Base-by-base conservation (phyloP, 2,113 vertebrate genomes). In the Ceyx margarethae region DNA sequence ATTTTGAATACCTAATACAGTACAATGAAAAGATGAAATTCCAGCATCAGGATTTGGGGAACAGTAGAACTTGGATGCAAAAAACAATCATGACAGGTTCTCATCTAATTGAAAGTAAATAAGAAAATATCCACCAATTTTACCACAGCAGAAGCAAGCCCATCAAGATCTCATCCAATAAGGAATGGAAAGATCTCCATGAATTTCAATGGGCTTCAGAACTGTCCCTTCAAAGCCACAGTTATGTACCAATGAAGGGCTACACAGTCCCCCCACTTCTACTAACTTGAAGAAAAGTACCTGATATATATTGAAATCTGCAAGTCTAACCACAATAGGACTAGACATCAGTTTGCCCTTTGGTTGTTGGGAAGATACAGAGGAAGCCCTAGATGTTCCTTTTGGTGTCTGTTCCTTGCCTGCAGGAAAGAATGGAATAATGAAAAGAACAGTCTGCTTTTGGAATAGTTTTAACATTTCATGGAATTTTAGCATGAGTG, bases 291-390 rank as follows among this genome's bases (percentile, higher is more conserved):
- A 93, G 57, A 85, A 91, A 95, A 95, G 85, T 97, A 99, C 99
- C 99, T 99, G 99, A 96, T 99, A 99, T 97, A 99, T 98, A 97
- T 98, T 99, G 97, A 99, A 98, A 97, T 99, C 99, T 46, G 98
- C 99, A 97, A 99, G 98, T 97, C 99, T 98, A 95, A 99, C 98
- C 93, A 99, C 99, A 89, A 99, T 93, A 60, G 98, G 99, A 96
- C 99, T 99, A 91, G 99, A 99, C 98, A 99, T 98, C 82, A 99
- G 98, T 95, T 99, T 99, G 25, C 98, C 97, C 97, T 98, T 99
- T 80, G 98, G 97, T 72, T 96, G 97, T 28, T 98, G 97, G 62
- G 95, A 78, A 86, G 98, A 94, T 57, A 98, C 92, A 65, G 97
- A 97, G 91, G 98, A 98, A 95, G 97, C 83, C 90, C 95, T 96